Base-by-base conservation (phyloP, 2,797 vertebrate genomes). In the Syngnathus rostellatus region DNA sequence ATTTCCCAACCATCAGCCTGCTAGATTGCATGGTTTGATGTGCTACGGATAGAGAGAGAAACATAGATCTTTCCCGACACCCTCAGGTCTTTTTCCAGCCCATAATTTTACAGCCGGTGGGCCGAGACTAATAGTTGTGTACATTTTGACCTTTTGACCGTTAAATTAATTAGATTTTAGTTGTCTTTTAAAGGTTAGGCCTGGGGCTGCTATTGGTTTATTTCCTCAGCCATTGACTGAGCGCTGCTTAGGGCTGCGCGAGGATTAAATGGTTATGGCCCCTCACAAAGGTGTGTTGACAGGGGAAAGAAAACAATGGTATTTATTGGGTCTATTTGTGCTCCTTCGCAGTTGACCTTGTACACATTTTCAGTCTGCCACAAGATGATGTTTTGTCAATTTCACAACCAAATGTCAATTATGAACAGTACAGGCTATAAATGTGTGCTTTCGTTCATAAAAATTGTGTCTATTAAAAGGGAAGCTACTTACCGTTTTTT, bases 1-100 rank as follows among this genome's bases (percentile, higher is more conserved):
- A 91, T 93, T 90, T 90, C 86, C 89, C 83, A 78, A 88, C 87
- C 85, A 91, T 91, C 89, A 91, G 79, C 71, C 70, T 66, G 77
- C 88, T 79, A 90, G 86, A 92, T 91, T 89, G 89, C 83, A 76
- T 83, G 80, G 82, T 87, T 90, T 90, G 85, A 88, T 89, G 88
- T 83, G 85, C 84, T 84, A 88, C 83, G 78, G 78, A 86, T 71
- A 75, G 77, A 75, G 65, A 63, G 78, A 75, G 80, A 74, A 85
- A 84, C 83, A 81, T 62, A 71, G 69, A 68, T 72, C 74, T 73
- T 83, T 86, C 81, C 76, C 71, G 58, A 78, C 39, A 63, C 82
- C 76, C 75, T 81, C 69, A 69, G 77, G 74, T 75, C 73, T 79
- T 83, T 79, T 79, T 68, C 74, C 72, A 69, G 69, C 72, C 69